phyloP scores from a whole-genome alignment of 2,113 vertebrate species.

The Tiliqua scincoides region DNA sequence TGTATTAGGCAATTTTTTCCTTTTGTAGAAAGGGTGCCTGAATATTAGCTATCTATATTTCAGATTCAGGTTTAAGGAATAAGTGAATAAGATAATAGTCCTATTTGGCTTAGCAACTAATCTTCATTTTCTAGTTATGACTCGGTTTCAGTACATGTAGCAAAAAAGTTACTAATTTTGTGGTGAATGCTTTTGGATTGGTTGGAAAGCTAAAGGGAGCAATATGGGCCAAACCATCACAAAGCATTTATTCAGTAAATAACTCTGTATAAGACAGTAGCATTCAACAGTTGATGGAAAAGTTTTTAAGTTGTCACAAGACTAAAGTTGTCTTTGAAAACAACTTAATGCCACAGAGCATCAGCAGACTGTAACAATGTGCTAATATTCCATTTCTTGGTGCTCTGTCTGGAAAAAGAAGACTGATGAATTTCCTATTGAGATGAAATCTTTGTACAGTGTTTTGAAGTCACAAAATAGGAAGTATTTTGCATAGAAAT shows the following conservation, averaged over 20 bases:
- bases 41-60: background rate
- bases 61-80: background rate
- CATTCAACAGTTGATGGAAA: background rate
- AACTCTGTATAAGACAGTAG: background rate
- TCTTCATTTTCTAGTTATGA: background rate
- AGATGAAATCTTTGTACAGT: background rate
- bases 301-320: conserved; percentile 8
- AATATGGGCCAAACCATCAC: background rate
- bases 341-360: background rate
- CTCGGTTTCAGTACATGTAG: background rate
- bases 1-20: background rate
- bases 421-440: conserved; percentile 8
- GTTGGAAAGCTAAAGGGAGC: background rate
- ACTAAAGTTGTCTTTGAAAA: background rate
- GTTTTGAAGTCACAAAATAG: background rate
- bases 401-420: background rate
- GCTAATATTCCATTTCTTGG: conserved; percentile 8
- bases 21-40: background rate
- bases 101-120: background rate
- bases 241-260: background rate
- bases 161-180: background rate
- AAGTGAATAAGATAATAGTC: background rate
- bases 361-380: background rate
- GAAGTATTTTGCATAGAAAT: background rate
- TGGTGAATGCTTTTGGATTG: background rate